A percentile compares a stretch with the other conserved stretches of the same genome.
These are phyloP conservation scores for Drusus annulatus DNA, from an alignment of 1,140 invertebrate genomes.

Conservation along the genomic window DNA sequence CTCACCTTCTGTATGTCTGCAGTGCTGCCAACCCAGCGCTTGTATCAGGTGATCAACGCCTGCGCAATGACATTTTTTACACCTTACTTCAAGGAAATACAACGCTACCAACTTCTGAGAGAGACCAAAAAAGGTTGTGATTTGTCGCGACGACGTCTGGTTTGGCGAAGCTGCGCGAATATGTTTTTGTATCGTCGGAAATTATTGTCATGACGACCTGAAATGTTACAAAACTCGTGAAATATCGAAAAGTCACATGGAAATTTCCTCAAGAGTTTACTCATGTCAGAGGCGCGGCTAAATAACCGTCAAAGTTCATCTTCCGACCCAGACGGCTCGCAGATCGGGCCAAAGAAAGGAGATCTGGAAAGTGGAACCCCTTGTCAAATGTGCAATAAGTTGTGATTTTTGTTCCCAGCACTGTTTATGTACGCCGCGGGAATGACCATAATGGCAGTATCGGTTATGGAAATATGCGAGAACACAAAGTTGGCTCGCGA, in stretches of 20 bases:
- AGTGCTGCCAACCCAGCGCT: slow-evolving; percentile 31
- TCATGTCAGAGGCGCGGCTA: slow-evolving; percentile 46
- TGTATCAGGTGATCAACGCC: slow-evolving; percentile 44
- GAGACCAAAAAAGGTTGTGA: slow-evolving; percentile 51
- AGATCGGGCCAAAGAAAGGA: slow-evolving; percentile 31
- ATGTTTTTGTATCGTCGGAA: slow-evolving; percentile 40
- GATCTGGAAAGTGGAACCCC: neutral
- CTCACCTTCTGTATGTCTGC: neutral
- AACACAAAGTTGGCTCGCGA: slow-evolving; percentile 94
- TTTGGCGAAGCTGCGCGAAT: slow-evolving; percentile 32
- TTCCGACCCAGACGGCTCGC: slow-evolving; percentile 4
- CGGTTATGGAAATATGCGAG: slow-evolving; percentile 91
- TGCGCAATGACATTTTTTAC: slow-evolving; percentile 43
- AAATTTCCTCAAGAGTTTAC: slow-evolving; percentile 27
- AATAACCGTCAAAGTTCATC: slow-evolving; percentile 48
- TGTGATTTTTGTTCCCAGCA: slow-evolving; percentile 44
- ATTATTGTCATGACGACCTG: slow-evolving; percentile 47
- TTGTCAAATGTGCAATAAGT: slow-evolving; percentile 47
- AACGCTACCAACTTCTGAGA: slow-evolving; percentile 46
- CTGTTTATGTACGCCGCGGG: slow-evolving; percentile 67
- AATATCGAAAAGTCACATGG: slow-evolving; percentile 6
- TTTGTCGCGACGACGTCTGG: slow-evolving; percentile 44
- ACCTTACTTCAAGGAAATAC: neutral
- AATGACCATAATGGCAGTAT: slow-evolving; percentile 86
- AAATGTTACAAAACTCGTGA: slow-evolving; percentile 41